Base-by-base conservation (phyloP, 1,140 invertebrate species). In the Drosophila pandora region DNA sequence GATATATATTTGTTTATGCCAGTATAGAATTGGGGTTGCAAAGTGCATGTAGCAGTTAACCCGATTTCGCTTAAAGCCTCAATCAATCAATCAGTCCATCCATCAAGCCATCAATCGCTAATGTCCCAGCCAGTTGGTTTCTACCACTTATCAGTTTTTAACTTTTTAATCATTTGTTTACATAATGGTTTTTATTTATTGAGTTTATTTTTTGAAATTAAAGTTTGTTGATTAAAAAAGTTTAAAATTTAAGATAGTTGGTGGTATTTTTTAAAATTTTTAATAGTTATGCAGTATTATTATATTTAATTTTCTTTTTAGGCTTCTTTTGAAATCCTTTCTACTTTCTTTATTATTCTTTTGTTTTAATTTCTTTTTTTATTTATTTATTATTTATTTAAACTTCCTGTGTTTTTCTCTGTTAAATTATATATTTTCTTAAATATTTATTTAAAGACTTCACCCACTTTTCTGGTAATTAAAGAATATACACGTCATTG, bases 81-180 rank as follows among this genome's bases (percentile, higher is more conserved):
- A 49, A 69, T 69, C 34, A 49, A 69, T 69, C 65, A 68, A 69
- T 69, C 64, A 68, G 7, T 17, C 25, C 6, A 37, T 37, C 55
- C n/a, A 21, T 68, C n/a, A 21, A 43, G n/a, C 65, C 37, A 68
- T 69, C 65, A 69, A 54, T 67, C 49, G 62, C 32, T 69, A 67
- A 67, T 69, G 62, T 67, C 62, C 65, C 41, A 67, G 62, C 65
- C 65, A 68, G 65, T 69, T 67, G 65, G 65, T 32, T 67, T n/a
- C 37, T 68, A 3, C 30, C 43, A 48, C 17, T 69, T 69, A 68
- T 69, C 65, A 48, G 63, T 39, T 56, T 56, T 69, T 48, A 69
- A 37, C 34, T 60, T 56, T 48, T 55, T 67, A 67, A 69, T 69
- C 28, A 48, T 23, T 39, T 48, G 62, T 23, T 49, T 68, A 54